Evolutionary conservation across 2,113 vertebrate species (phyloP).

Genomic region (Ornithorhynchus anatinus): DNA sequence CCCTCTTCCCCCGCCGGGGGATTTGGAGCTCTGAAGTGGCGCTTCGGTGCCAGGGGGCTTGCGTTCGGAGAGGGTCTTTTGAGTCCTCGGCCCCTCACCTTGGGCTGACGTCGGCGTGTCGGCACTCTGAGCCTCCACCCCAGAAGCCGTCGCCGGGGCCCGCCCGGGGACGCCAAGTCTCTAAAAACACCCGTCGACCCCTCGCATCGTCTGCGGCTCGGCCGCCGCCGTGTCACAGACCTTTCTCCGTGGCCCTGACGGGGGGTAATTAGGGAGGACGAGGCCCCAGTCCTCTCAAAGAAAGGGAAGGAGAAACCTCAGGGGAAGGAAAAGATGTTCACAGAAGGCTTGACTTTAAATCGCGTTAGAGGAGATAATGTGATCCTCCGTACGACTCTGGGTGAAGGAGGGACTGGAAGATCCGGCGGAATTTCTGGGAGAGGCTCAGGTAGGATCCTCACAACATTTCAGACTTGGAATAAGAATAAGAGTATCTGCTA

Average conservation of each 20-base stretch:
- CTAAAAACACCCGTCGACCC: conserved; percentile 32
- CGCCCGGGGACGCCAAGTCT: not conserved
- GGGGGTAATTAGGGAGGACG: not conserved
- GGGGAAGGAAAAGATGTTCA: too few species aligned
- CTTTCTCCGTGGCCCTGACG: not conserved
- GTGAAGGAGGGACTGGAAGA: not conserved
- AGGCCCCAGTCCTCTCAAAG: not conserved
- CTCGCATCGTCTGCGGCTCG: not conserved
- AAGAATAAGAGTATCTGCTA: too few species aligned
- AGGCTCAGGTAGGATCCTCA: too few species aligned
- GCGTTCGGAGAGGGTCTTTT: conserved; percentile 46
- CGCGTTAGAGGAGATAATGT: not conserved
- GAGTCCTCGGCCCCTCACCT: conserved; percentile 46
- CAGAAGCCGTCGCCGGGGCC: conserved; percentile 7
- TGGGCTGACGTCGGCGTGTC: conserved; percentile 37
- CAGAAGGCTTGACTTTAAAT: not conserved
- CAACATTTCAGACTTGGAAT: too few species aligned
- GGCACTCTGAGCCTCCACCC: not conserved
- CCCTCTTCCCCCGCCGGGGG: conserved; percentile 31
- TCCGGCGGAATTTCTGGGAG: not conserved
- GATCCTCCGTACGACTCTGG: not conserved
- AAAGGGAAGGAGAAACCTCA: not conserved
- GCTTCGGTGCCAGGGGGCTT: not conserved
- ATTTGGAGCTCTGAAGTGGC: conserved; percentile 54
- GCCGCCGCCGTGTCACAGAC: not conserved